Percentiles rank a stretch among this genome's conserved stretches.
Evolutionary conservation across 1,140 invertebrate species (phyloP).

Genomic region (Trinorchestia longiramus): DNA sequence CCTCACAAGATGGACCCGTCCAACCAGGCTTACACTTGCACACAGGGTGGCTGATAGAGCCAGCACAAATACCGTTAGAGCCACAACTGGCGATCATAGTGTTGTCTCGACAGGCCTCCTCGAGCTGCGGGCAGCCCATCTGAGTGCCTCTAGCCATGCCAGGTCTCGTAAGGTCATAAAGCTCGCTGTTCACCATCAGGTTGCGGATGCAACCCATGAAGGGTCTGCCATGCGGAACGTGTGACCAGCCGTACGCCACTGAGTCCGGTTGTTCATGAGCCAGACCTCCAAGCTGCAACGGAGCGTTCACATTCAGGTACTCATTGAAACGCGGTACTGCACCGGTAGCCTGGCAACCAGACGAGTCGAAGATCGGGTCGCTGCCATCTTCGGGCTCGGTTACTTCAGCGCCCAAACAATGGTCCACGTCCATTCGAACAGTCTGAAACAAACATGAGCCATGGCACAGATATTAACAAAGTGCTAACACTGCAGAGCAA

Average conservation of each 20-base stretch:
- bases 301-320: slow-evolving; percentile 95
- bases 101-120: slow-evolving; percentile 83
- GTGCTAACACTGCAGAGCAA: not conserved
- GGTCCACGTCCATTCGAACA: slow-evolving; percentile 91
- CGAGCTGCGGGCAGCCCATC: slow-evolving; percentile 90
- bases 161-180: slow-evolving; percentile 92
- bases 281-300: slow-evolving; percentile 91
- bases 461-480: not conserved
- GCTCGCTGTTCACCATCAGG: slow-evolving; percentile 93
- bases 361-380: slow-evolving; percentile 84
- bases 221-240: slow-evolving; percentile 84
- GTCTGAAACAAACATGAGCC: slow-evolving; percentile 71
- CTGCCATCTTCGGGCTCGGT: slow-evolving; percentile 89
- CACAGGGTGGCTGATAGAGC: slow-evolving; percentile 84
- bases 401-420: slow-evolving; percentile 87
- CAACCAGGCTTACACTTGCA: slow-evolving; percentile 94
- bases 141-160: slow-evolving; percentile 84
- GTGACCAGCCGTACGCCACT: slow-evolving; percentile 86
- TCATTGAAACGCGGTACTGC: slow-evolving; percentile 94
- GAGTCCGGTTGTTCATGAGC: slow-evolving; percentile 85
- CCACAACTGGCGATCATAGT: slow-evolving; percentile 86
- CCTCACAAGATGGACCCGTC: slow-evolving; percentile 87
- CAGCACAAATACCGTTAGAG: slow-evolving; percentile 94
- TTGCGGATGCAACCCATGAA: slow-evolving; percentile 97
- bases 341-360: slow-evolving; percentile 87